These are phyloP conservation scores for Silurus aristotelis DNA, from an alignment of 2,797 vertebrate species.

Conservation along the genomic window DNA sequence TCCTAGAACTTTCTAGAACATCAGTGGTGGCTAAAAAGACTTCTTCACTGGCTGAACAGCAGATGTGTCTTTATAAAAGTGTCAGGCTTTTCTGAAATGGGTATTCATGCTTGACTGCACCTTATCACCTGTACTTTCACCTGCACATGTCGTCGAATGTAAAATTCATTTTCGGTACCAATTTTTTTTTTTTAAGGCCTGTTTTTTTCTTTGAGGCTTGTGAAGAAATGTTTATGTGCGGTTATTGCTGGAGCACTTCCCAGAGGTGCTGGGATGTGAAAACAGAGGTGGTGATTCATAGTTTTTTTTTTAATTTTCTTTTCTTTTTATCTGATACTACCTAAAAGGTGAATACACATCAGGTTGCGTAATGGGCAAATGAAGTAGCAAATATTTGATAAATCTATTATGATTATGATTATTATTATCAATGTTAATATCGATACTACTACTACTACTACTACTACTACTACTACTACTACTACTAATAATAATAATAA, in stretches of 20 bases:
- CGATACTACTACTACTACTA: no score
- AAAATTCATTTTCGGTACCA: constrained; percentile 31
- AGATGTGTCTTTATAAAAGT: neutral
- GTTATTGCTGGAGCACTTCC: constrained; percentile 17
- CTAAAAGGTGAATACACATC: neutral
- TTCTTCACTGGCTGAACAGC: neutral
- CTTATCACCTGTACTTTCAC: constrained; percentile 13
- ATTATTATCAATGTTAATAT: no score
- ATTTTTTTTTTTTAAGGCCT: constrained; percentile 10
- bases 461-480: no score
- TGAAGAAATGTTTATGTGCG: constrained; percentile 31
- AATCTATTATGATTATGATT: no score
- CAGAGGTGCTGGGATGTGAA: constrained; percentile 16
- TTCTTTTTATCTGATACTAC: neutral
- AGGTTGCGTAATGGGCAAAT: neutral
- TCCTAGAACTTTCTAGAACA: neutral
- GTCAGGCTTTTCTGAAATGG: constrained; percentile 11
- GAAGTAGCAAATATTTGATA: no score
- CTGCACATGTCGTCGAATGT: constrained; percentile 23
- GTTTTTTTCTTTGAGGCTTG: neutral
- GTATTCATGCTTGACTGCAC: constrained; percentile 30
- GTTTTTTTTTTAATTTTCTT: neutral
- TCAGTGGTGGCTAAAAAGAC: neutral
- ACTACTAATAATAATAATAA: no score
- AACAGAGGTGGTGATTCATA: neutral